These are phyloP conservation scores for Paracanthobrama guichenoti DNA, from an alignment of 2,113 vertebrate genomes.

Conservation along the genomic window DNA sequence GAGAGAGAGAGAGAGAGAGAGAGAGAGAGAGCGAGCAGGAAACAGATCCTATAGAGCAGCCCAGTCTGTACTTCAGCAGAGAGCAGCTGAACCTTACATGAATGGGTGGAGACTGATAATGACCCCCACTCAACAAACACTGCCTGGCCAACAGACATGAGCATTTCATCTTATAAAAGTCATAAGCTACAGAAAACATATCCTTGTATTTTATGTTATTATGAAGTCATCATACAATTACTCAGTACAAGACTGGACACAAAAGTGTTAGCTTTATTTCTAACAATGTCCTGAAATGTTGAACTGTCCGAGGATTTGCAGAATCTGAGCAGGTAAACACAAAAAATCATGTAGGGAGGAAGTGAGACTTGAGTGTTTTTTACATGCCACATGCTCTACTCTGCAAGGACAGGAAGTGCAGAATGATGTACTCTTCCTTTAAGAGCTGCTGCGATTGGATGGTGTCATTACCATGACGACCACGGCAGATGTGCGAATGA, in stretches of 20 bases:
- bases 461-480: neutral
- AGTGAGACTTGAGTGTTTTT: neutral
- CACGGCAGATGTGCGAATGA: conserved; percentile 1
- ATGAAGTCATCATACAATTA: no score
- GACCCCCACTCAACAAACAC: no score
- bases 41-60: no score
- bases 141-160: no score
- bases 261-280: neutral
- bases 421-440: neutral
- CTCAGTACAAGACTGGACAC: neutral
- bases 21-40: no score
- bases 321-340: neutral
- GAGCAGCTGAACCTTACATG: no score
- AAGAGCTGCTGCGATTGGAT: neutral
- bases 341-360: neutral
- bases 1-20: no score
- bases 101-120: no score
- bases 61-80: no score
- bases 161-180: no score
- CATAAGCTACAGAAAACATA: no score
- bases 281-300: neutral
- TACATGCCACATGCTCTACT: neutral
- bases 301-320: neutral
- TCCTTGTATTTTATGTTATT: no score
- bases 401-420: neutral